Conservation (phyloP, 2,113 vertebrate species). For the Tamias sibiricus region DNA sequence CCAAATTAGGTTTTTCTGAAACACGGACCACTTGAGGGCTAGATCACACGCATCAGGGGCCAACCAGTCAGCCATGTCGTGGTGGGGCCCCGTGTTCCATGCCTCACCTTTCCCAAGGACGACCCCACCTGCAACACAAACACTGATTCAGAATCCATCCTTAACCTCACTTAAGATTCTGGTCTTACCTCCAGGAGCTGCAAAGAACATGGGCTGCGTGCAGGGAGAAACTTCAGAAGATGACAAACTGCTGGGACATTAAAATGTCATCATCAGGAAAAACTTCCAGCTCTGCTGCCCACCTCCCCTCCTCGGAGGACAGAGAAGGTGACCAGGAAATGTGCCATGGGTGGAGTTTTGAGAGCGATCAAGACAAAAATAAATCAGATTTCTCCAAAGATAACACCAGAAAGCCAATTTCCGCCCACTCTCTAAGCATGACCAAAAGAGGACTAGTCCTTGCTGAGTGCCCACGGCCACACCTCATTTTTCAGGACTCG, state of each 20-base stretch:
- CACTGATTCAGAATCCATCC: not conserved
- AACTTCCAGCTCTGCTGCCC: not conserved
- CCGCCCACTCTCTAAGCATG: not conserved
- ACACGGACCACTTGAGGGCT: not conserved
- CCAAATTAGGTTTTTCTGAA: not conserved
- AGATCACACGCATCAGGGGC: accelerated
- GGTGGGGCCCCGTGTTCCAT: not conserved
- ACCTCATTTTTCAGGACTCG: not conserved
- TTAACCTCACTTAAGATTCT: not conserved
- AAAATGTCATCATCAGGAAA: not conserved
- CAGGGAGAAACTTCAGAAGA: not conserved
- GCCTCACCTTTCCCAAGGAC: not conserved
- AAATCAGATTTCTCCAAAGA: not conserved
- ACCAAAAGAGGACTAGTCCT: not conserved
- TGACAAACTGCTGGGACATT: not conserved
- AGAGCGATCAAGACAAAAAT: not conserved
- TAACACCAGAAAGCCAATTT: not conserved
- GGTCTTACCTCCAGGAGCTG: not conserved
- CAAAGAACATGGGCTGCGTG: not conserved
- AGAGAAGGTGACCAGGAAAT: not conserved
- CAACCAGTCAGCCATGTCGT: too few species aligned
- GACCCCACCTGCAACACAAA: not conserved
- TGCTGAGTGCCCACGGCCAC: not conserved
- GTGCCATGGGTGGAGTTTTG: too few species aligned
- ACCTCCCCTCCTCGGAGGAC: not conserved